Evolutionary conservation across 2,797 vertebrate genomes (phyloP), one percentile per base, ranked within the genome.

Genomic region (Onychomys torridus): DNA sequence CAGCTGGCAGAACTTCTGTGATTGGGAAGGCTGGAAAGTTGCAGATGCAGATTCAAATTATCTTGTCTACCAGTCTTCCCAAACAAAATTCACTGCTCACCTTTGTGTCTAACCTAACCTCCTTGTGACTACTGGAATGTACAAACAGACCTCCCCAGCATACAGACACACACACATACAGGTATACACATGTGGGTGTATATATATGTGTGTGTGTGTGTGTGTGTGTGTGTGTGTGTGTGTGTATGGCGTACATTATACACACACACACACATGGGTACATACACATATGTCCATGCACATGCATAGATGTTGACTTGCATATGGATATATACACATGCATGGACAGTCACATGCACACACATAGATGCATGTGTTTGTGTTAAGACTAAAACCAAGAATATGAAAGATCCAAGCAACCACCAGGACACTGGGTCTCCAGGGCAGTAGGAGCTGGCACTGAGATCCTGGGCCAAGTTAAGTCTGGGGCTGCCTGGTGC

Each of bases 371-470:
- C 29, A 59, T 52, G 3, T 25, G 25, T 4, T 9, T 5, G 12
- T 61, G 23, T 49, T 19, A n/a, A 40, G 85, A 52, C 69, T 67
- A 43, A 75, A 86, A 34, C 29, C 65, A 55, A 84, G 81, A 46
- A 16, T 77, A 11, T 2, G 43, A 57, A 43, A 46, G 13, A 9
- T 69, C 61, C 2, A 0, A 12, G 37, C 29, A 32, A 19, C 2
- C 0, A 0, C 1, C 14, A 17, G 90, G 78, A 71, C 77, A 57
- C 61, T 67, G 34, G 32, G 59, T n/a, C n/a, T 11, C 17, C 46
- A 6, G 55, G 55, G 67, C 32, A 21, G 52, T 6, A 37, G 34
- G 12, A 32, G 65, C 25, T 0, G 2, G 29, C 0, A 4, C 19
- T 43, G 4, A 82, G 57, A 32, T 32, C 3, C 67, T 1, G 23